phyloP scores from a whole-genome alignment of 2,888 invertebrate genomes.

The Chloromyia formosa region DNA sequence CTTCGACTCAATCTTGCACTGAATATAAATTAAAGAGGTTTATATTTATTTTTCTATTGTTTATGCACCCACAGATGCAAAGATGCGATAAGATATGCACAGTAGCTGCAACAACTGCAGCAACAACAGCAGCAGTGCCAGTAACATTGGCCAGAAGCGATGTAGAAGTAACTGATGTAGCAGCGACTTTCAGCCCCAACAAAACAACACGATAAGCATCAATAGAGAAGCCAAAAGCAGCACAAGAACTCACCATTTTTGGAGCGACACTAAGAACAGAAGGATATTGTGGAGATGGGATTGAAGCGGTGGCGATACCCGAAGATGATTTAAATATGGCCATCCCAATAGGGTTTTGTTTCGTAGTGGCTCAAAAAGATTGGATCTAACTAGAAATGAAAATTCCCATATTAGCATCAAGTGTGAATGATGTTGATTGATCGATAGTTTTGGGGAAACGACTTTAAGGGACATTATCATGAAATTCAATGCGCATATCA shows the following conservation, averaged over 20 bases:
- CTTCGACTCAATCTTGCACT: slow-evolving; percentile 38
- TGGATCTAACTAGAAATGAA: slow-evolving; percentile 5
- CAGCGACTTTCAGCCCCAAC: too few relatives aligned
- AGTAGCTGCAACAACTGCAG: slow-evolving; percentile 19
- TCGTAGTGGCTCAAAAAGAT: neutral
- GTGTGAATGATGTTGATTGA: slow-evolving; percentile 41
- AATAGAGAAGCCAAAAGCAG: neutral
- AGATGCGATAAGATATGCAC: slow-evolving; percentile 41
- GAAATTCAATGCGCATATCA: neutral
- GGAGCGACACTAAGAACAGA: slow-evolving; percentile 27
- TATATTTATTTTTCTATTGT: slow-evolving; percentile 44
- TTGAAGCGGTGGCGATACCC: slow-evolving; percentile 6
- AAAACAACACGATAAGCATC: too few relatives aligned
- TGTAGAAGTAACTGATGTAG: too few relatives aligned
- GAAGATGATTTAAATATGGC: slow-evolving; percentile 35
- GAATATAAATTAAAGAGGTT: slow-evolving; percentile 42
- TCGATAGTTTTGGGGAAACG: slow-evolving; percentile 30
- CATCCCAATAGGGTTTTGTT: neutral
- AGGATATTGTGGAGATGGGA: slow-evolving; percentile 36
- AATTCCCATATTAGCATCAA: slow-evolving; percentile 39
- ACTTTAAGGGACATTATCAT: slow-evolving; percentile 16
- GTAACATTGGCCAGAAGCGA: too few relatives aligned
- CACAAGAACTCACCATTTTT: slow-evolving; percentile 24
- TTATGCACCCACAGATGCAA: slow-evolving; percentile 43
- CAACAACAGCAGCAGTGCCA: neutral